Conservation (phyloP, 2,113 vertebrate genomes). For the Leucopsar rothschildi region DNA sequence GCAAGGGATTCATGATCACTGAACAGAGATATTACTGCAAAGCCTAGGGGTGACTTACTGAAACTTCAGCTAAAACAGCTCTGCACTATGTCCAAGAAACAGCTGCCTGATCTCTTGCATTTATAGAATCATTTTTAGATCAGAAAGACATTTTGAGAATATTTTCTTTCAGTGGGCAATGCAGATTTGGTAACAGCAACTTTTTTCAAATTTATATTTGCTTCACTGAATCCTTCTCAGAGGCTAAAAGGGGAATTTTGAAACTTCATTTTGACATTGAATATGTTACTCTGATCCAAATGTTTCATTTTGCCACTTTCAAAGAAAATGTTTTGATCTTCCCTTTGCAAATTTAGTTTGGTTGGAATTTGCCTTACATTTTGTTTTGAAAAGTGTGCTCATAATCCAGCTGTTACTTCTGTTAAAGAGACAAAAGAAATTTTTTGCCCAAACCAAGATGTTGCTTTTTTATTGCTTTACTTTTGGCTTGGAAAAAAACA, state of each 20-base stretch:
- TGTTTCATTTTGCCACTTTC: neutral
- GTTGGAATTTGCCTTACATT: neutral
- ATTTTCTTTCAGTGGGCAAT: slow-evolving; percentile 22
- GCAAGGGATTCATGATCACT: neutral
- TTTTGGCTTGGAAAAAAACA: neutral
- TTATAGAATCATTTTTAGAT: slow-evolving; percentile 7
- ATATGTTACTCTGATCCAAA: neutral
- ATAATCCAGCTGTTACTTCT: neutral
- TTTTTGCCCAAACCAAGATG: neutral
- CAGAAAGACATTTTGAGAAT: neutral
- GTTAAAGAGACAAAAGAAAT: neutral
- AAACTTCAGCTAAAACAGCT: neutral
- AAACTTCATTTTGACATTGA: slow-evolving; percentile 10
- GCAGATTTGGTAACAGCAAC: neutral
- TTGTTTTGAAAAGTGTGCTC: neutral
- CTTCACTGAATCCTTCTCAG: neutral
- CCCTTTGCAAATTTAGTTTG: neutral
- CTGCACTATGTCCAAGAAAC: neutral
- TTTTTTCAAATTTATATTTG: neutral
- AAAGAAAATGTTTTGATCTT: slow-evolving; percentile 35
- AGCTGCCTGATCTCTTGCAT: neutral
- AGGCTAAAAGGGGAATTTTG: neutral
- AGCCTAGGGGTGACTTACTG: neutral
- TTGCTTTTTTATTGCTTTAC: neutral
- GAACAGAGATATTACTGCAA: neutral